Conservation (phyloP, 23 tunicate species). For the Styela clava region DNA sequence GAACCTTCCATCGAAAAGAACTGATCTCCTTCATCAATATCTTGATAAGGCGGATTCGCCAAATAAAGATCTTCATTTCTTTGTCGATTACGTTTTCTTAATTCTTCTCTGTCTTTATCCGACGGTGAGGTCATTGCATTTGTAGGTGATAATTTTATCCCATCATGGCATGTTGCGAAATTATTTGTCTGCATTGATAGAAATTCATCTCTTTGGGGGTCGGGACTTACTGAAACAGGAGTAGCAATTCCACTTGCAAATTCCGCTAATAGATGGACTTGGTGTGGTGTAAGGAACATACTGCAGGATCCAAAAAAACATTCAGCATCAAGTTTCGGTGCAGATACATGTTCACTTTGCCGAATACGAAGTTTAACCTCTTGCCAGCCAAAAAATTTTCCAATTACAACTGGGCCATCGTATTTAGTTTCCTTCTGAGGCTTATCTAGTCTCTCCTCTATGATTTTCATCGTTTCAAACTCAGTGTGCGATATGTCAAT, state of each 20-base stretch:
- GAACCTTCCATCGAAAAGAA: conserved; percentile 12
- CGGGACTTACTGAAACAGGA: neutral
- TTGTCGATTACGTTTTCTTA: neutral
- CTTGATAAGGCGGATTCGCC: neutral
- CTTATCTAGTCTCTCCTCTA: neutral
- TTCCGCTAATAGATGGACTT: conserved; percentile 17
- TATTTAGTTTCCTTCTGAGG: neutral
- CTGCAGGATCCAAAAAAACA: conserved; percentile 47
- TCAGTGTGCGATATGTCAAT: neutral
- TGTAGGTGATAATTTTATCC: neutral
- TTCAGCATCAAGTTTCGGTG: conserved; percentile 60
- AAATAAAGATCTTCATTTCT: neutral
- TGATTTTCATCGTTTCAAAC: conserved; percentile 3
- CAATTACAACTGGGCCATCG: conserved; percentile 24
- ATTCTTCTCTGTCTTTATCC: neutral
- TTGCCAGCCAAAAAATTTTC: conserved; percentile 48
- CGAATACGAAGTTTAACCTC: conserved; percentile 48
- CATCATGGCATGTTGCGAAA: neutral
- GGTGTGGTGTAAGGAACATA: conserved; percentile 52
- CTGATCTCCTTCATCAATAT: neutral
- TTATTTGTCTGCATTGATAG: neutral
- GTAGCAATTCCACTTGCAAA: conserved; percentile 3
- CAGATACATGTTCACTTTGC: conserved; percentile 35
- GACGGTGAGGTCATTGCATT: neutral
- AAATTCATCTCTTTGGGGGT: neutral